Base-by-base conservation (phyloP, 2,888 invertebrate species). In the Gastrophysa polygoni region DNA sequence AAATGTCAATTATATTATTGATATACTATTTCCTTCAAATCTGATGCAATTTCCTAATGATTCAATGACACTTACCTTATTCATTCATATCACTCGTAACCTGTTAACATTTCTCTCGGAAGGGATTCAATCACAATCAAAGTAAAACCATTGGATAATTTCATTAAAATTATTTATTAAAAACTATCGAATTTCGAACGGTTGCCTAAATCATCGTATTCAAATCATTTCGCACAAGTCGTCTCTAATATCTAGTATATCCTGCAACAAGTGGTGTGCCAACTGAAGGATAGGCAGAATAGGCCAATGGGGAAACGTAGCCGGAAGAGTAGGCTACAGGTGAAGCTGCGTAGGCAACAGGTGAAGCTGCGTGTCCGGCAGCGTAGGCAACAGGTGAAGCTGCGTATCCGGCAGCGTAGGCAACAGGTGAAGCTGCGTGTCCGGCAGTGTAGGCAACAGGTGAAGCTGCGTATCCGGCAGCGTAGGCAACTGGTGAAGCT, bases 401-500 rank as follows among this genome's bases (percentile, higher is more conserved):
- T 8, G 18, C 46, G 34, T 54, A 52, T 28, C 50, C 52, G 29
- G 38, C 24, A 8, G 59, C 49, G 49, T 55, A 60, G 18, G 47
- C 34, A 21, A 60, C 24, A n/a, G 54, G 55, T 20, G 54, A n/a
- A n/a, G n/a, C 29, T 34, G 17, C 29, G 24, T 58, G 52, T 16
- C 44, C 52, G 17, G 50, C 48, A 38, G 46, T 24, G 56, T 62
- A 64, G 20, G 65, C 61, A 8, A 59, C 44, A 24, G 38, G 24
- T 21, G 21, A 14, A 1, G 51, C n/a, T n/a, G n/a, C 20, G 44
- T 51, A 54, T 48, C 51, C 46, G 16, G 59, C 34, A 29, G 59
- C 46, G 52, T 64, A 63, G 17, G 66, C 32, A 7, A 62, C 10
- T 1, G 64, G 62, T 8, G 63, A 44, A 24, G 24, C n/a, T 24